Evolutionary conservation across 2,888 invertebrate species (phyloP).

Genomic region (Cephus sareptanus): DNA sequence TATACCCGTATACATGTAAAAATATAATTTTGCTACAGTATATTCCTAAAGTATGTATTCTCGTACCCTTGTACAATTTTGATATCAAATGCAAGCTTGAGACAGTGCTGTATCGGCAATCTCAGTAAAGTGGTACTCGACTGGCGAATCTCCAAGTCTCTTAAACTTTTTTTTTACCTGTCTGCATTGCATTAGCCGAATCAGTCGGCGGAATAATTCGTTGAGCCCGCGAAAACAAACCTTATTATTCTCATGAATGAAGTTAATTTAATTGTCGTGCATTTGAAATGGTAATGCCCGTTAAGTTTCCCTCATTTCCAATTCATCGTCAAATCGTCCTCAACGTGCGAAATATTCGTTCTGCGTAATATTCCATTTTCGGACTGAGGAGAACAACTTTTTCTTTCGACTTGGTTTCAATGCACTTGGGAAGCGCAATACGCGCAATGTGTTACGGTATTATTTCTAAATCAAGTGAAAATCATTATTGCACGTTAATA

Average conservation of each 20-base stretch:
- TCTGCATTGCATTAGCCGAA: slow-evolving; percentile 21
- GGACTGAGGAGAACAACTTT: neutral
- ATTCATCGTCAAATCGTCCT: slow-evolving; percentile 30
- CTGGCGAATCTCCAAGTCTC: slow-evolving; percentile 32
- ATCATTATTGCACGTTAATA: neutral
- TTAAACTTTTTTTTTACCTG: slow-evolving; percentile 26
- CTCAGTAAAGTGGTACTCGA: slow-evolving; percentile 22
- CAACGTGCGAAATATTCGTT: neutral
- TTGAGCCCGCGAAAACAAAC: slow-evolving; percentile 35
- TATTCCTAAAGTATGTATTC: neutral
- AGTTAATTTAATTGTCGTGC: slow-evolving; percentile 46
- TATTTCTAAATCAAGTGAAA: neutral
- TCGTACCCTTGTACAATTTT: neutral
- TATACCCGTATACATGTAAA: too few relatives aligned
- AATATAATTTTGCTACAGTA: neutral
- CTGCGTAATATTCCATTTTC: neutral
- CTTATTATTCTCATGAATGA: slow-evolving; percentile 40
- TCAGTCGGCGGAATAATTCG: slow-evolving; percentile 37
- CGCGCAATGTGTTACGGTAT: neutral
- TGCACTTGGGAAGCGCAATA: neutral
- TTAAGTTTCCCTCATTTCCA: slow-evolving; percentile 34
- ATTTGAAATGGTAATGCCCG: slow-evolving; percentile 48
- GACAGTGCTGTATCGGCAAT: neutral
- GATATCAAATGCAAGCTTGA: neutral
- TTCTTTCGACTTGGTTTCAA: neutral